Conservation (phyloP, 2,113 vertebrate genomes). For the Xenus cinereus region DNA sequence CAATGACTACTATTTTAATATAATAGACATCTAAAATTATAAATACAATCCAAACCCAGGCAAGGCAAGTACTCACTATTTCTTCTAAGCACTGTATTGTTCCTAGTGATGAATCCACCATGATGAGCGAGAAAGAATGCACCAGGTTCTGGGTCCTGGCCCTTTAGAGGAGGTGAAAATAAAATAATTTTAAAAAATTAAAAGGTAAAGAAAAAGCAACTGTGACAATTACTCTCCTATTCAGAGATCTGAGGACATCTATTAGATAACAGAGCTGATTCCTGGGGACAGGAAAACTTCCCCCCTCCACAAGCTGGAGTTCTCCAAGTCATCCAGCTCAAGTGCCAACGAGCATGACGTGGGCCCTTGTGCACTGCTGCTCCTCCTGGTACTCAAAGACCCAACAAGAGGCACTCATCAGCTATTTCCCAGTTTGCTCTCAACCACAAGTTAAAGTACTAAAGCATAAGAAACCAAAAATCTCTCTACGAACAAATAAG, state of each 20-base stretch:
- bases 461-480: background rate
- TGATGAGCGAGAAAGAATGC: constrained; percentile 85
- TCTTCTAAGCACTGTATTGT: constrained; percentile 92
- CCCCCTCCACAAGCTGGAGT: background rate
- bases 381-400: background rate
- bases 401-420: background rate
- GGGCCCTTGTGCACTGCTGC: background rate
- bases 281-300: background rate
- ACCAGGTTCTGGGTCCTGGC: constrained; percentile 85
- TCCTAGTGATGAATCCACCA: constrained; percentile 86
- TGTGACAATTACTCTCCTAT: background rate
- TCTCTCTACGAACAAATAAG: background rate
- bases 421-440: background rate
- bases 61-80: constrained; percentile 83
- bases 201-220: background rate
- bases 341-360: background rate
- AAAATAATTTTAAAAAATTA: background rate
- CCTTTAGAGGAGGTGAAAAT: constrained; percentile 65
- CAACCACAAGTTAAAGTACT: background rate
- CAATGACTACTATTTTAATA: background rate
- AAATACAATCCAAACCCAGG: background rate
- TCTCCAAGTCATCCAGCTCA: background rate
- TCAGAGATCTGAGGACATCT: background rate
- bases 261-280: background rate
- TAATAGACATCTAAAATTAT: background rate